A percentile compares a stretch with the other conserved stretches of the same genome.
These are phyloP conservation scores for Pocota personata DNA, from an alignment of 2,888 invertebrate species.

Conservation along the genomic window DNA sequence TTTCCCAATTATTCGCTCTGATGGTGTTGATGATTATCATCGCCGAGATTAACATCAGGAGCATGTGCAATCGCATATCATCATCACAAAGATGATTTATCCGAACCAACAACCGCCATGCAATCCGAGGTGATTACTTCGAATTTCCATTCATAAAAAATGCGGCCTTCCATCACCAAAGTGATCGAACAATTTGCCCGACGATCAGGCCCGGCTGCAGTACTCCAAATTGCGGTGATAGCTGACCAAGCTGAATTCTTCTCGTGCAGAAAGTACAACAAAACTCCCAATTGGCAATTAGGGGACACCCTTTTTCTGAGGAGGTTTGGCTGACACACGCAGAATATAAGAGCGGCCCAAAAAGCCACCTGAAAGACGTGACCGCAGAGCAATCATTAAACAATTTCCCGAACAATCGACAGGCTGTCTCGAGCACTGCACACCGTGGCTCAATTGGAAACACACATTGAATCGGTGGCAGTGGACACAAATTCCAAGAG, in stretches of 20 bases:
- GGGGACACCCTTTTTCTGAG: slow-evolving; percentile 19
- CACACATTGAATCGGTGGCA: slow-evolving; percentile 3
- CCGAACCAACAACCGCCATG: slow-evolving; percentile 32
- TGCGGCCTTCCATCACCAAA: slow-evolving; percentile 13
- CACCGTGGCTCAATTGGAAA: slow-evolving; percentile 29
- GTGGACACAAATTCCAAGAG: slow-evolving; percentile 33
- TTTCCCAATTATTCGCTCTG: slow-evolving; percentile 67
- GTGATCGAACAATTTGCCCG: slow-evolving; percentile 55
- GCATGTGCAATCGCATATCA: slow-evolving; percentile 49
- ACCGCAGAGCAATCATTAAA: slow-evolving; percentile 68
- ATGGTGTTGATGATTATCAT: slow-evolving; percentile 25
- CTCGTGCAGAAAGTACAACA: slow-evolving; percentile 3
- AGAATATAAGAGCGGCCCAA: slow-evolving; percentile 18
- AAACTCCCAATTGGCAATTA: slow-evolving; percentile 32
- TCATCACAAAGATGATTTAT: slow-evolving; percentile 37
- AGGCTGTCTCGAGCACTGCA: slow-evolving; percentile 42
- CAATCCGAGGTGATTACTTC: slow-evolving; percentile 45
- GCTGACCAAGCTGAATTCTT: background rate
- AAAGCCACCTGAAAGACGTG: slow-evolving; percentile 72
- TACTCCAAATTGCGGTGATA: background rate
- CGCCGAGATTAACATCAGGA: slow-evolving; percentile 32
- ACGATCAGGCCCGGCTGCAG: slow-evolving; percentile 36
- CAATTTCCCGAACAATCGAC: slow-evolving; percentile 66
- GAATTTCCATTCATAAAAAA: slow-evolving; percentile 21
- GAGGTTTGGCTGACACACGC: slow-evolving; percentile 22